Conservation (phyloP, 2,888 invertebrate genomes). For the Agriopis aurantiaria region DNA sequence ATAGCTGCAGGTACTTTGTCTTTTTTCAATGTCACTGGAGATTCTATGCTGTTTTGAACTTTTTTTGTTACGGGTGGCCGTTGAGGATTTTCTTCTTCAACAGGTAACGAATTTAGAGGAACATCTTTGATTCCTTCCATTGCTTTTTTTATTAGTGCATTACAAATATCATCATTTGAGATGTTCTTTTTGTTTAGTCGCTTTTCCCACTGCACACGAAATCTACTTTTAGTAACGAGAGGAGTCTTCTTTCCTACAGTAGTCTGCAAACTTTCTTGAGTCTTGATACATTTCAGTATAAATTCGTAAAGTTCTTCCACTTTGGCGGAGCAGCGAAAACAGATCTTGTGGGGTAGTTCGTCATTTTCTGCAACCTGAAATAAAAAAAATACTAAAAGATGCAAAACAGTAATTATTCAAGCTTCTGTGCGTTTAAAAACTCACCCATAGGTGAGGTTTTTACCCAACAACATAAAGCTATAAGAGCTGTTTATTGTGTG, state of each 20-base stretch:
- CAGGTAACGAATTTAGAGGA: conserved; percentile 50
- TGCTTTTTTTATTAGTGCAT: conserved; percentile 79
- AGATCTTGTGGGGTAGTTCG: conserved; percentile 83
- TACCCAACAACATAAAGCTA: no score
- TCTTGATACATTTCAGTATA: conserved; percentile 76
- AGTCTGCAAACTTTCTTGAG: conserved; percentile 70
- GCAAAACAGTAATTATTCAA: neutral
- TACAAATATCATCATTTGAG: conserved; percentile 81
- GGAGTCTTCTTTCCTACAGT: conserved; percentile 63
- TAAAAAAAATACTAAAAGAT: conserved; percentile 18
- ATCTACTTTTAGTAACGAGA: conserved; percentile 63
- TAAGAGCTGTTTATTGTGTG: no score
- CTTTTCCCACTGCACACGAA: conserved; percentile 74
- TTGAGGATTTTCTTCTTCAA: conserved; percentile 46
- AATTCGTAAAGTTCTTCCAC: conserved; percentile 82
- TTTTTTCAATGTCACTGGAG: conserved; percentile 34
- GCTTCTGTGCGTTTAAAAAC: no score
- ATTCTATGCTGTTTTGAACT: conserved; percentile 41
- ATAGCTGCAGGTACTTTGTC: conserved; percentile 14
- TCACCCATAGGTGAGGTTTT: no score
- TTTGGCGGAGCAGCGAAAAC: conserved; percentile 83
- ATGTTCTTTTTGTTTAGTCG: conserved; percentile 75
- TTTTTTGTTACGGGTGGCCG: conserved; percentile 41
- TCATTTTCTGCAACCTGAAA: conserved; percentile 81
- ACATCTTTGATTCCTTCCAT: conserved; percentile 76